These are phyloP conservation scores for Acipenser oxyrinchus DNA, from an alignment of 2,797 vertebrate species.

Conservation along the genomic window DNA sequence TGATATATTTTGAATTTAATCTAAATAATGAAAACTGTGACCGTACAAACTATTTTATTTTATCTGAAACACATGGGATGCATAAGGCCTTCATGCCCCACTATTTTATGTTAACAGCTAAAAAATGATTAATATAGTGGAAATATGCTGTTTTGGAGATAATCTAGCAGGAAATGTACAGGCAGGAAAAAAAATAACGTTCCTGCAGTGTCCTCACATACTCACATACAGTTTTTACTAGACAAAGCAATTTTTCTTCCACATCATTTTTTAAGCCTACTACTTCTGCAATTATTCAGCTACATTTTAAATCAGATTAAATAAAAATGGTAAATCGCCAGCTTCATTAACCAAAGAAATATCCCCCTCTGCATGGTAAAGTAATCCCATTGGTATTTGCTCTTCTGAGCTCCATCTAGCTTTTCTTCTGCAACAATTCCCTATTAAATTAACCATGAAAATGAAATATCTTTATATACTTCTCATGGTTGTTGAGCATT, in stretches of 20 bases:
- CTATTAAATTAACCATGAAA: too few relatives aligned
- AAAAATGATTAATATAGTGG: slow-evolving; percentile 20
- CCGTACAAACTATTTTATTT: neutral
- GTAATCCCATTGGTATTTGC: too few relatives aligned
- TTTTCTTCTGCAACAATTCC: too few relatives aligned
- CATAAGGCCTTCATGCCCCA: slow-evolving; percentile 1
- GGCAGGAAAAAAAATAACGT: slow-evolving; percentile 1
- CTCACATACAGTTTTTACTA: slow-evolving; percentile 11
- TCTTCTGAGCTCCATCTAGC: too few relatives aligned
- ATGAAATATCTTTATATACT: too few relatives aligned
- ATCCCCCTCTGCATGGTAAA: neutral
- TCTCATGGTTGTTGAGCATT: too few relatives aligned
- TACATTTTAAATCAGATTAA: slow-evolving; percentile 22
- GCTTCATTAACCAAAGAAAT: slow-evolving; percentile 17
- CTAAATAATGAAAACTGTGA: too few relatives aligned
- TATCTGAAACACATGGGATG: slow-evolving; percentile 7
- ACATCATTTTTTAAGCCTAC: slow-evolving; percentile 2
- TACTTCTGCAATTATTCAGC: slow-evolving; percentile 14
- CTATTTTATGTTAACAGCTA: slow-evolving; percentile 16
- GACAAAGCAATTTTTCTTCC: slow-evolving; percentile 19
- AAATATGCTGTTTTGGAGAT: neutral
- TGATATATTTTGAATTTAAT: too few relatives aligned
- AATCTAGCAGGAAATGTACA: slow-evolving; percentile 10
- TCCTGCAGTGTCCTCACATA: slow-evolving; percentile 1
- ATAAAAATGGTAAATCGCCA: slow-evolving; percentile 16